Evolutionary conservation across 1,140 invertebrate species (phyloP), one percentile per base, ranked within the genome.

Genomic region (Pantala flavescens): DNA sequence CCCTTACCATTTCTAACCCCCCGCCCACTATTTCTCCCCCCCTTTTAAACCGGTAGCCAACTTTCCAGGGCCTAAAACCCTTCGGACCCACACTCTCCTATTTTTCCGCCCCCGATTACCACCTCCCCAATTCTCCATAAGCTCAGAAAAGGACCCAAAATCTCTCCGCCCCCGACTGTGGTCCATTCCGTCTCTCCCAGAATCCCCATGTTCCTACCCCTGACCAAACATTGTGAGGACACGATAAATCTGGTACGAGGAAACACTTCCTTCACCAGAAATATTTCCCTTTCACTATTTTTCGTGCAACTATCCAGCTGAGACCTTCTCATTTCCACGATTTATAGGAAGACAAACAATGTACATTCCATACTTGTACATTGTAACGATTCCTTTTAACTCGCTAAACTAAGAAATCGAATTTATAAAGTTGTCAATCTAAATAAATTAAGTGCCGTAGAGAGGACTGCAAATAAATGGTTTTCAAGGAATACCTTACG

Each of bases 181-280:
- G n/a, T 63, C 49, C 49, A 21, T 21, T 12, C 49, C n/a, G 49
- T 63, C 49, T 12, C 49, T 3, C 49, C 49, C 49, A 3, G 49
- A 63, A 63, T 63, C 14, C 16, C 49, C 49, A 21, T 63, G 49
- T 63, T 63, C 49, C 49, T 21, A 16, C 12, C 49, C 49, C 49
- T 63, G 49, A 63, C 49, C 49, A 63, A 63, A 63, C 49, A 63
- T 7, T 63, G 49, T 63, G 49, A 63, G 49, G 49, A 63, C 49
- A 63, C 49, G 49, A 63, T 63, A 63, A 63, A 63, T 63, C 49
- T 63, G 49, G 49, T 63, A 21, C 49, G 49, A 21, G 49, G 49
- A 63, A 63, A 63, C 49, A 63, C 16, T 21, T 63, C 49, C 49
- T 63, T 12, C 49, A 12, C 49, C 49, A 19, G 49, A 63, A 16